Conservation (phyloP, 1,140 invertebrate genomes). For the Hestina assimilis region DNA sequence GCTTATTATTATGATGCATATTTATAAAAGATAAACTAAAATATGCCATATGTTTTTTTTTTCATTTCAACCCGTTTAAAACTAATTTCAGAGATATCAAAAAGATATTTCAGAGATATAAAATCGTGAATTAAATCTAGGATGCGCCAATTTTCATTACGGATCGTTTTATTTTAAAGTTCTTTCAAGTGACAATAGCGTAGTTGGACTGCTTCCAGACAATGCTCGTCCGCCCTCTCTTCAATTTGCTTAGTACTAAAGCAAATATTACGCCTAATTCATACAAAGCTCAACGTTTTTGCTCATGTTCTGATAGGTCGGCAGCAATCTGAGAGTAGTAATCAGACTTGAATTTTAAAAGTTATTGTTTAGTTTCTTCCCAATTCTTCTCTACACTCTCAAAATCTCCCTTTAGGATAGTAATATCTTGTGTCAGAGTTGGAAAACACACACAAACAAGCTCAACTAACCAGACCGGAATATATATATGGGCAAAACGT, state of each 20-base stretch:
- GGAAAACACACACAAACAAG: no score
- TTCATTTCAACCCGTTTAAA: neutral
- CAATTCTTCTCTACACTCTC: no score
- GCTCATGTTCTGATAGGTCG: neutral
- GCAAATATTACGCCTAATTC: neutral
- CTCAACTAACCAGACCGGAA: no score
- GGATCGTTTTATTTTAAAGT: conserved; percentile 7
- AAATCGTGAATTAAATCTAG: conserved; percentile 19
- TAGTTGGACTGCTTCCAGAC: conserved; percentile 12
- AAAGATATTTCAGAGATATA: no score
- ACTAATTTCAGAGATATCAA: conserved; percentile 12
- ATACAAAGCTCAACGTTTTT: neutral
- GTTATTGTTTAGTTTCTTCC: no score
- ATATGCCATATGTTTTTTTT: no score
- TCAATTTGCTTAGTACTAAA: neutral
- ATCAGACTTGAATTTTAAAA: no score
- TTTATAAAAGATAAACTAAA: no score
- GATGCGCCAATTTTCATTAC: conserved; percentile 20
- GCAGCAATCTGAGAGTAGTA: neutral
- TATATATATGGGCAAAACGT: no score
- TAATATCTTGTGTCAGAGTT: no score
- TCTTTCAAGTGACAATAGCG: conserved; percentile 1
- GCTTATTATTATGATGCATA: no score
- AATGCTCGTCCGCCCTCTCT: neutral
- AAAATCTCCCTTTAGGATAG: no score